Conservation (phyloP, 2,113 vertebrate species). For the Emberiza fucata region DNA sequence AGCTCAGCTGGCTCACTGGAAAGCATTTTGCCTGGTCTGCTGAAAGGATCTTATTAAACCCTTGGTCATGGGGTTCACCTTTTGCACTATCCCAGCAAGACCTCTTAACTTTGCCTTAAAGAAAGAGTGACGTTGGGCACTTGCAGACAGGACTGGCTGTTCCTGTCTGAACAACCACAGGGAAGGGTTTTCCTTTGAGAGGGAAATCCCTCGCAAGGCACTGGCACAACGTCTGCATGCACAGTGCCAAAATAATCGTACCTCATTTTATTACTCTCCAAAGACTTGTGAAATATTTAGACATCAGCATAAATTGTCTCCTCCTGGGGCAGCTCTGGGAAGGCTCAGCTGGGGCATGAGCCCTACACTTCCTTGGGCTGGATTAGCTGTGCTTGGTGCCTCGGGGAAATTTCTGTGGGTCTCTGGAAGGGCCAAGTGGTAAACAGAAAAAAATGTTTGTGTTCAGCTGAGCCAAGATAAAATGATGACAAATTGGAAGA, state of each 20-base stretch:
- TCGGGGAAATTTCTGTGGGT: not conserved
- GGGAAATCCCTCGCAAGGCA: not conserved
- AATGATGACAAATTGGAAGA: not conserved
- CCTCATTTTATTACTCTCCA: not conserved
- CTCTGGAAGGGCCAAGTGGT: not conserved
- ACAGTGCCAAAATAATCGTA: not conserved
- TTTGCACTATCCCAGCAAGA: not conserved
- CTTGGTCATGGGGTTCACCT: not conserved
- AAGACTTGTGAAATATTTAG: not conserved
- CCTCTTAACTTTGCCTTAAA: not conserved
- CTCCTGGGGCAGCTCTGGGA: not conserved
- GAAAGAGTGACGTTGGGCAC: not conserved
- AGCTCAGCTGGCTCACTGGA: not conserved
- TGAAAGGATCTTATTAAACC: not conserved
- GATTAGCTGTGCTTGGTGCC: not conserved
- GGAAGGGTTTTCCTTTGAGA: not conserved
- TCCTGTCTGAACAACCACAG: not conserved
- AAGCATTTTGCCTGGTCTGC: not conserved
- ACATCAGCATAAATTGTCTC: not conserved
- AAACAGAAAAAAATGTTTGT: not conserved
- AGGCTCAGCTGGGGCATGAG: rapidly evolving
- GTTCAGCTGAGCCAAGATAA: not conserved
- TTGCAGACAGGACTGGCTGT: not conserved
- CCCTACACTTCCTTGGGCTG: not conserved
- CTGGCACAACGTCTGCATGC: not conserved